Evolutionary conservation across 2,113 vertebrate species (phyloP), one percentile per base, ranked within the genome.

Genomic region (Coracopsis vasa): DNA sequence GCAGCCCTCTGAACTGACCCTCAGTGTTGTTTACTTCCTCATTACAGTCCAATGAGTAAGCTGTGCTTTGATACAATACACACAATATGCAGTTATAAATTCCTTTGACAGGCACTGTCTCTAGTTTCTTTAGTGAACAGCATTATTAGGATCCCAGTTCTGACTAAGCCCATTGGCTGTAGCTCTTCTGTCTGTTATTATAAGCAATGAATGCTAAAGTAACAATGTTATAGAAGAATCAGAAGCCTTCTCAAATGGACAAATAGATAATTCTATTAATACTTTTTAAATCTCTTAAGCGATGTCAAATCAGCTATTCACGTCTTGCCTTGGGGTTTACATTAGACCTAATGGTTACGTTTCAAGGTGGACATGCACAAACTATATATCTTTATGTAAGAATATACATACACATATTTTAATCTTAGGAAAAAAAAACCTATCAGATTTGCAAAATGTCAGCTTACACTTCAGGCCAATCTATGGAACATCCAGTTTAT

Each of bases 401-500:
- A 23, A 5, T 54, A 18, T 16, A 7, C 12, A 28, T 35, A 27
- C 3, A 7, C 4, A 4, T 45, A 51, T 48, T 56, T 79, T 64
- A 29, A 17, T 77, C 44, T 42, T 4, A 29, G 28, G 10, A 19
- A 37, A 71, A 92, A 93, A 25, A 7, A n/a, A 15, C 3, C 8
- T 31, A 12, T 64, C 19, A 60, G 28, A 39, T 94, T 88, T 81
- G 14, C 3, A 87, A 82, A 92, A 70, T 35, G 70, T 48, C 7
- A 35, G 28, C 3, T 45, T 92, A 28, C 31, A 39, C 47, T 42
- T 71, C 67, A 65, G 45, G 20, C 10, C 28, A 89, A 27, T 86
- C 72, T 91, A 3, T 64, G 73, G 31, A 93, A 71, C 65, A 45
- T 48, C 50, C 92, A 74, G 37, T 94, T 95, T 86, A 91, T 86